phyloP scores from a whole-genome alignment of 2,113 vertebrate genomes.

The Centrocercus urophasianus region DNA sequence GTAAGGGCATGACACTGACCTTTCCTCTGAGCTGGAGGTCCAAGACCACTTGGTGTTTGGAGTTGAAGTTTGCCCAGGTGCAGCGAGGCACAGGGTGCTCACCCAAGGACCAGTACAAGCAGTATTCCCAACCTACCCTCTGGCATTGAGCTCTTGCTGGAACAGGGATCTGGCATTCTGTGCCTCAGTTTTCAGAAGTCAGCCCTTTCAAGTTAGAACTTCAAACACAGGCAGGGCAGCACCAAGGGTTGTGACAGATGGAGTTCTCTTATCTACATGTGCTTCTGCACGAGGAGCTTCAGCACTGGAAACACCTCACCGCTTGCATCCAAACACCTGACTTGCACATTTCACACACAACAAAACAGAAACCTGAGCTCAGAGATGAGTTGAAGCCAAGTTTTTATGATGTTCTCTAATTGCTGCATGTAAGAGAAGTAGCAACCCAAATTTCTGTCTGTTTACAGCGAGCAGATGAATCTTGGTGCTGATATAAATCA shows the following conservation, averaged over 20 bases:
- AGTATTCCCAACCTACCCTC: background rate
- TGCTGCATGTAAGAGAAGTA: background rate
- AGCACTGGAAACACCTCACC: slow-evolving; percentile 23
- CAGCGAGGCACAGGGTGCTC: background rate
- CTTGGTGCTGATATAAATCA: background rate
- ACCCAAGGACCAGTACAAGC: background rate
- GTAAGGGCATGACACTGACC: slow-evolving; percentile 51
- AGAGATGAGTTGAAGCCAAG: slow-evolving; percentile 10
- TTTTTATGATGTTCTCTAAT: background rate
- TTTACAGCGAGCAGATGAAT: background rate
- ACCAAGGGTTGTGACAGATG: background rate
- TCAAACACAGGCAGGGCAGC: background rate
- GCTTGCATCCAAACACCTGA: background rate
- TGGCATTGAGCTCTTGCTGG: background rate
- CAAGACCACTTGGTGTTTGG: background rate
- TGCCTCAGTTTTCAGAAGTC: slow-evolving; percentile 28
- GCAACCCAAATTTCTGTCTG: background rate
- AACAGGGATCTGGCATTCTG: background rate
- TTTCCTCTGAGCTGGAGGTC: slow-evolving; percentile 14
- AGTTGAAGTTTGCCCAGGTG: background rate
- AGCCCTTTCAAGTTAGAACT: slow-evolving; percentile 49
- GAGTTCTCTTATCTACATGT: slow-evolving; percentile 20
- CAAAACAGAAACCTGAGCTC: slow-evolving; percentile 43
- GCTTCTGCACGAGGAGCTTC: slow-evolving; percentile 4
- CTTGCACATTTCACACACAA: background rate